Evolutionary conservation across 2,113 vertebrate species (phyloP).

Genomic region (Sula dactylatra): DNA sequence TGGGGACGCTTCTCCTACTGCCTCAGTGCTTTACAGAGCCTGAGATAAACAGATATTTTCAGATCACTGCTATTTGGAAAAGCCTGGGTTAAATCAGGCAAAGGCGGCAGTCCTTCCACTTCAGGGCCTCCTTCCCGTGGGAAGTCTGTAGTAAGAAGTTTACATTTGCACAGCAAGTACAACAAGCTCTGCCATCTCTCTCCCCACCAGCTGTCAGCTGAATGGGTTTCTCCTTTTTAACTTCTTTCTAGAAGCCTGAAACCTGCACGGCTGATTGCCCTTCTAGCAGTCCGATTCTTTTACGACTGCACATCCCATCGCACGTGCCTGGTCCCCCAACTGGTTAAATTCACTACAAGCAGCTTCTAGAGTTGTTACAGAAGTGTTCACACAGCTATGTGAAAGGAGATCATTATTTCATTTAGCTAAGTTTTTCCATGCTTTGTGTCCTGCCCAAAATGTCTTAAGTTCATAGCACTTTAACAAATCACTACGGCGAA

Average conservation of each 20-base stretch:
- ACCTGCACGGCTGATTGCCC: neutral
- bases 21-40: neutral
- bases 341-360: slow-evolving; percentile 41
- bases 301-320: neutral
- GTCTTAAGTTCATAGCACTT: slow-evolving; percentile 57
- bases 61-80: neutral
- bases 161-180: slow-evolving; percentile 5
- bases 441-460: slow-evolving; percentile 53
- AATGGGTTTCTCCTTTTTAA: neutral
- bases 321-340: neutral
- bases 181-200: neutral
- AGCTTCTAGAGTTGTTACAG: slow-evolving; percentile 33
- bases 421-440: slow-evolving; percentile 58
- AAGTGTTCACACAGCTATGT: slow-evolving; percentile 31
- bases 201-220: neutral
- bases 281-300: neutral
- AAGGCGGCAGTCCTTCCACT: neutral
- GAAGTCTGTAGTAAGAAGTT: slow-evolving; percentile 22
- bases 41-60: neutral
- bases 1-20: neutral
- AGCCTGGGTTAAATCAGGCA: slow-evolving; percentile 5
- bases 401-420: slow-evolving; percentile 71
- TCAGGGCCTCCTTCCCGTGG: slow-evolving; percentile 14
- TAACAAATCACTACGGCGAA: neutral
- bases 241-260: neutral